phyloP scores from a whole-genome alignment of 2,888 invertebrate species.

The Idaea aversata region DNA sequence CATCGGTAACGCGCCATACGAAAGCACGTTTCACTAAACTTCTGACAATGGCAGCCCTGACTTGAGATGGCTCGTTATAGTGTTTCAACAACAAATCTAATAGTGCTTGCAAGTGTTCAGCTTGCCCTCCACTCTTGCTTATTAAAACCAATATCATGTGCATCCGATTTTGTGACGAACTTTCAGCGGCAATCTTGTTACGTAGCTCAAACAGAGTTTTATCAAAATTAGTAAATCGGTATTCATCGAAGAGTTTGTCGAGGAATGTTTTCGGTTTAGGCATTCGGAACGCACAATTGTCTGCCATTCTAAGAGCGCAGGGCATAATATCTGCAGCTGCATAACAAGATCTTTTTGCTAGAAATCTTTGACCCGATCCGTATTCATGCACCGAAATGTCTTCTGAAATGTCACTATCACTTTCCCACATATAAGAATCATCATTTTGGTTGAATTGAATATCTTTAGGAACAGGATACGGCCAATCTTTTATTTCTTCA shows the following conservation, averaged over 20 bases:
- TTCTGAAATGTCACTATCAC: neutral
- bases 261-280: conserved; percentile 31
- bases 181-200: conserved; percentile 43
- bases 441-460: conserved; percentile 5
- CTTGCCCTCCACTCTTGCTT: conserved; percentile 56
- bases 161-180: conserved; percentile 47
- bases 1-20: conserved; percentile 52
- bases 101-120: conserved; percentile 17
- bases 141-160: conserved; percentile 60
- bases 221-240: conserved; percentile 50
- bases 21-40: conserved; percentile 56
- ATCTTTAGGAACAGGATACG: conserved; percentile 35
- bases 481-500: conserved; percentile 31
- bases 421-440: neutral
- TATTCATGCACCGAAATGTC: no score
- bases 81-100: conserved; percentile 44
- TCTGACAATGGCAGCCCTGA: conserved; percentile 55
- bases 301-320: neutral
- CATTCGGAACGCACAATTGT: neutral
- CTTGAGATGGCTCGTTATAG: conserved; percentile 50
- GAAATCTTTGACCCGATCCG: no score
- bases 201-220: conserved; percentile 48
- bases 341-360: no score
- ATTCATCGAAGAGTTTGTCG: conserved; percentile 53
- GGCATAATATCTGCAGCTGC: no score